Evolutionary conservation across 2,888 invertebrate species (phyloP), one percentile per base, ranked within the genome.

Genomic region (Athrips mouffetella): DNA sequence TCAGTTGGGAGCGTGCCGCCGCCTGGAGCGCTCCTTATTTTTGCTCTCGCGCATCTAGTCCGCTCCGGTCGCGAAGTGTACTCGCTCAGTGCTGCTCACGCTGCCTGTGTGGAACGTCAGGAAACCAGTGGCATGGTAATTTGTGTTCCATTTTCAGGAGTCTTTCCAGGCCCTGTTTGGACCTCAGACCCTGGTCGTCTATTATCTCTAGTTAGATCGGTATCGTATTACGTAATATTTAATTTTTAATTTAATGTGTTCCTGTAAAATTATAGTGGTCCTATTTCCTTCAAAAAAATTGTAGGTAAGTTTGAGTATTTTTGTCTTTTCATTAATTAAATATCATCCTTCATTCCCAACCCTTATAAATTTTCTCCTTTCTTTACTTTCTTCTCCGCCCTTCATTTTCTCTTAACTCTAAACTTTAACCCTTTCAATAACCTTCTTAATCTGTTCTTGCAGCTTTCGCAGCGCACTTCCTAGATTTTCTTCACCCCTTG

Each of bases 61-160:
- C 66, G 44, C 47, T 16, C 11, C 21, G 25, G 29, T 15, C 41
- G 15, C 18, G 1, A 2, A 10, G 21, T 16, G 18, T 20, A 10
- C 37, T 18, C 37, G 20, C n/a, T 20, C 21, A 33, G 45, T 33
- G 33, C 23, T n/a, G 21, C 21, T 5, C 39, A 39, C 21, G n/a
- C n/a, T 13, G 21, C 44, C 44, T n/a, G 23, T 64, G 67, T 64
- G 64, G 59, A 51, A 46, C 70, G n/a, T n/a, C 62, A 66, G 65
- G 65, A 70, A 67, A 71, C 78, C 79, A 71, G 80, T 85, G 85
- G 81, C 81, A 87, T 87, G 87, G 84, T 87, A 84, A 86, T 67
- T 71, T 72, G 83, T 84, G 84, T 72, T 65, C 60, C 61, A 65
- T 65, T 69, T 64, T 61, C 65, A 67, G 76, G 76, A 76, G 71